Percentiles rank a stretch among this genome's conserved stretches.
Evolutionary conservation across 2,888 invertebrate species (phyloP).

Genomic region (Selenia dentaria): DNA sequence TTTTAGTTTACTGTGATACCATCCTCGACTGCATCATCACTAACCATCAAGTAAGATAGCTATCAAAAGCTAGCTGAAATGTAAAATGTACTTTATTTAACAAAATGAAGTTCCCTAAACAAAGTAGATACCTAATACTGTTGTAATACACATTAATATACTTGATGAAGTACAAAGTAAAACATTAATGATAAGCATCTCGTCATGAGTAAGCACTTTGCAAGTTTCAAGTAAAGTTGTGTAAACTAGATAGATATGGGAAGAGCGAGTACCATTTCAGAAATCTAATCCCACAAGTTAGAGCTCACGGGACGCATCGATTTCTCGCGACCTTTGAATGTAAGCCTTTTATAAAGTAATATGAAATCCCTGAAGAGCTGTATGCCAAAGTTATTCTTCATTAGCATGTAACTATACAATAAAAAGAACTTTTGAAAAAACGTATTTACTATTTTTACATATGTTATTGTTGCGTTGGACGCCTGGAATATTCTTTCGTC

Average conservation of each 20-base stretch:
- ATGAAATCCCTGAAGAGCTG: conserved; percentile 36
- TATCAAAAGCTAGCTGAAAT: neutral
- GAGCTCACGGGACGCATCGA: conserved; percentile 49
- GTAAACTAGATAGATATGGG: conserved; percentile 14
- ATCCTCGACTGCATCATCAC: too few relatives aligned
- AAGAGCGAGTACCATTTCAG: conserved; percentile 28
- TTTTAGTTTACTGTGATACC: too few relatives aligned
- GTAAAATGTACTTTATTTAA: too few relatives aligned
- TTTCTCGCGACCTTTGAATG: conserved; percentile 41
- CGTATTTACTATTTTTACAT: too few relatives aligned
- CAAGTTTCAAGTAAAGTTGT: conserved; percentile 21
- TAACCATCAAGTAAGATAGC: neutral
- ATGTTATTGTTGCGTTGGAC: too few relatives aligned
- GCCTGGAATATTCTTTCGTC: too few relatives aligned
- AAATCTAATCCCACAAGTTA: conserved; percentile 40
- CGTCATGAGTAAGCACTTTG: conserved; percentile 21
- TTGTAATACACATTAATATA: too few relatives aligned
- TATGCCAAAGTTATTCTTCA: conserved; percentile 8
- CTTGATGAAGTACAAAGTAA: too few relatives aligned
- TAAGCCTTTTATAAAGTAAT: conserved; percentile 40
- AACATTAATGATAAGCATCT: conserved; percentile 4
- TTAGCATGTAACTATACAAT: neutral
- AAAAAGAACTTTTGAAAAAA: too few relatives aligned
- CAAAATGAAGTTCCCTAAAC: neutral
- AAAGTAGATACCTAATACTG: neutral